A percentile compares a stretch with the other conserved stretches of the same genome.
phyloP scores from a whole-genome alignment of 2,888 invertebrate genomes.

The Timema cristinae region DNA sequence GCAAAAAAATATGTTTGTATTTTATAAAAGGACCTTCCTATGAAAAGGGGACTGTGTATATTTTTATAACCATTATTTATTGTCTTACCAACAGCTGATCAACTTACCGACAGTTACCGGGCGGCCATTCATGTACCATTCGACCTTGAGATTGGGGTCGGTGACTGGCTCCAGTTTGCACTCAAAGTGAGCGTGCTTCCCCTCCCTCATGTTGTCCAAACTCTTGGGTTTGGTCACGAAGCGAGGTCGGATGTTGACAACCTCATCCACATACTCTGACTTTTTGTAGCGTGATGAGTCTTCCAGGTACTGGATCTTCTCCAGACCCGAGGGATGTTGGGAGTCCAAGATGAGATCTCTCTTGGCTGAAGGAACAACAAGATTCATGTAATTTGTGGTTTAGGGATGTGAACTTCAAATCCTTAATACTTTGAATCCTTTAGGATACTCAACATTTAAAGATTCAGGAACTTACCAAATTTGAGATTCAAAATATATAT shows the following conservation, averaged over 20 bases:
- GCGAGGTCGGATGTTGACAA: slow-evolving; percentile 74
- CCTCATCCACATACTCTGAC: slow-evolving; percentile 75
- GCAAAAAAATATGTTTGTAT: no score
- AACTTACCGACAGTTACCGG: slow-evolving; percentile 78
- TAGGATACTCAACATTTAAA: neutral
- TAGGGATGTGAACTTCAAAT: no score
- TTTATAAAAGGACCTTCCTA: no score
- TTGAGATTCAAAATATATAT: neutral
- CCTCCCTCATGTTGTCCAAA: slow-evolving; percentile 78
- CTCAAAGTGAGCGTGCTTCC: slow-evolving; percentile 94
- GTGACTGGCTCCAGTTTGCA: slow-evolving; percentile 96
- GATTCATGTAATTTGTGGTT: neutral
- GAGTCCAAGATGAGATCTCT: slow-evolving; percentile 84
- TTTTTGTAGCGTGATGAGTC: slow-evolving; percentile 82
- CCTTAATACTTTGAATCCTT: neutral
- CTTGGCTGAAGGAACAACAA: slow-evolving; percentile 54
- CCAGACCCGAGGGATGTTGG: slow-evolving; percentile 85
- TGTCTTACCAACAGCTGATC: neutral
- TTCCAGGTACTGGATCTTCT: slow-evolving; percentile 89
- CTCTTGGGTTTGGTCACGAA: slow-evolving; percentile 87
- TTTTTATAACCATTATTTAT: no score
- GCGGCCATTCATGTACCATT: slow-evolving; percentile 94
- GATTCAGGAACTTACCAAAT: neutral
- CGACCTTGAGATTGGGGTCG: slow-evolving; percentile 92
- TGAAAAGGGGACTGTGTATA: no score